Base-by-base conservation (phyloP, 1,140 invertebrate genomes). In the Drosophila eugracilis region DNA sequence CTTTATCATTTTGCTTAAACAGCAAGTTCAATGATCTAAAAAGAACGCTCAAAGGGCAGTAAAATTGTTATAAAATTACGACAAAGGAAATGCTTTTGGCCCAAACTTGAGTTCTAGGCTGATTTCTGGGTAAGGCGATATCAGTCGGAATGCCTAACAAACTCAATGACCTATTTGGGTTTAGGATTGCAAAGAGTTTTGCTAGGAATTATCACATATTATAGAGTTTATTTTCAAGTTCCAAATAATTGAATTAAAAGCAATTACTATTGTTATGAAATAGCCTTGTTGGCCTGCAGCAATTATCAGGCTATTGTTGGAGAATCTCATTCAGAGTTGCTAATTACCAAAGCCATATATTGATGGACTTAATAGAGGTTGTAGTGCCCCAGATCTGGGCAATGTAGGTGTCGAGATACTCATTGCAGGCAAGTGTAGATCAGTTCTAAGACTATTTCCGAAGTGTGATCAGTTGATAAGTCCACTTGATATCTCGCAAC, bases 271-370 rank as follows among this genome's bases (percentile, higher is more conserved):
- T 57, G 34, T 60, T 60, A 55, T 19, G 24, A 21, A n/a, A 15
- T 17, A 60, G 34, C 57, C 57, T 60, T 39, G 57, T 41, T 60
- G 55, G 30, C 19, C 21, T 24, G 19, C 17, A 60, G 34, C 34
- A 60, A 60, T 60, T 60, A 60, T 39, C 57, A 10, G 21, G 55
- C 55, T 17, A 55, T 59, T 59, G 49, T 55, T 58, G 30, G 48
- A 58, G 9, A 21, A 37, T 34, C 26, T 59, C 50, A 28, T 59
- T 59, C 49, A 59, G 55, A 26, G 47, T 9, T 32, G 50, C 12
- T 45, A 54, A 42, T 54, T 21, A 15, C 12, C 19, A 21, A 58
- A 54, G n/a, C 47, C 47, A 49, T 49, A 12, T 32, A 58, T 54
- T 32, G 28, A 53, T 10, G 14, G 7, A 24, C 4, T 19, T 24